phyloP scores from a whole-genome alignment of 2,113 vertebrate species.

The Jacana jacana region DNA sequence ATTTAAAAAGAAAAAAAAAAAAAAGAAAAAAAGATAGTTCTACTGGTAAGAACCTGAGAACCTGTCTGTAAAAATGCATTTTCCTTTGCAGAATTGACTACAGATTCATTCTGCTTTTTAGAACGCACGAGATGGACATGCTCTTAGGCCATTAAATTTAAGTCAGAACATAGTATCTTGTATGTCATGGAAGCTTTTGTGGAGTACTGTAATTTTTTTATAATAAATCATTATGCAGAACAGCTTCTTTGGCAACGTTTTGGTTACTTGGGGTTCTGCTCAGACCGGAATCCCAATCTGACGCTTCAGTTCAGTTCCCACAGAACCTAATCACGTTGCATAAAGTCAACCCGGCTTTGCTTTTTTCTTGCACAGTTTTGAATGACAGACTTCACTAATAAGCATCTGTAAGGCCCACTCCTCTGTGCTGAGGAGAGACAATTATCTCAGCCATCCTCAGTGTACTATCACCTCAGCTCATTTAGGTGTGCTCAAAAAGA shows the following conservation, averaged over 20 bases:
- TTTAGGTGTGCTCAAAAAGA: constrained; percentile 47
- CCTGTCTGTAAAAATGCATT: not conserved
- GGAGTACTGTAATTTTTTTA: not conserved
- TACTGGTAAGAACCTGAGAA: not conserved
- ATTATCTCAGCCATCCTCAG: constrained; percentile 12
- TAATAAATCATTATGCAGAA: not conserved
- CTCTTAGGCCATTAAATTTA: not conserved
- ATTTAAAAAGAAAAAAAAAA: no score
- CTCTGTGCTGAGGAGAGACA: constrained; percentile 12
- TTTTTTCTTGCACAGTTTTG: constrained; percentile 44
- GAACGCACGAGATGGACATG: accelerated
- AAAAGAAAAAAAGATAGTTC: not conserved
- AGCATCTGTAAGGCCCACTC: constrained; percentile 13
- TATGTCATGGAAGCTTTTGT: not conserved
- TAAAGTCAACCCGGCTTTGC: constrained; percentile 42
- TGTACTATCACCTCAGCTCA: constrained; percentile 13
- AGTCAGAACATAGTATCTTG: not conserved
- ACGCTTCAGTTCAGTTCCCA: constrained; percentile 27
- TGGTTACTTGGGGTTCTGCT: constrained; percentile 48
- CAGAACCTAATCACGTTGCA: constrained; percentile 25
- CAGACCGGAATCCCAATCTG: constrained; percentile 43
- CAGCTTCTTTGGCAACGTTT: not conserved
- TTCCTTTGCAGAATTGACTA: not conserved
- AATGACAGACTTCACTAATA: constrained; percentile 52
- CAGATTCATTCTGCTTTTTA: not conserved